Conservation (phyloP, 1,140 invertebrate genomes). For the Temnothorax nylanderi region DNA sequence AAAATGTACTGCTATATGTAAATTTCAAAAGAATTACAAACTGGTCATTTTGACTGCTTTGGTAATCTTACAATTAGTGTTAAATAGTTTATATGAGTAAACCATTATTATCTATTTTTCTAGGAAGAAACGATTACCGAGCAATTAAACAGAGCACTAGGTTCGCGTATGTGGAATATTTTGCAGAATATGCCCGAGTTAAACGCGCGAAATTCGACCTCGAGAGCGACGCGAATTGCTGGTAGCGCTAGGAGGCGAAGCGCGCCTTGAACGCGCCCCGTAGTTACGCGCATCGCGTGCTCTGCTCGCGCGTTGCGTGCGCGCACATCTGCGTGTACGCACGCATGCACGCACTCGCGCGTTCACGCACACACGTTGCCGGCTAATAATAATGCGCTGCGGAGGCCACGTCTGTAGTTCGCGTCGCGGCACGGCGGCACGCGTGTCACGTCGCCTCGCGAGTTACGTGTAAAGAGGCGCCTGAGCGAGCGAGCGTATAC, state of each 20-base stretch:
- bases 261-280: constrained; percentile 10
- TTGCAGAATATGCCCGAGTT: not conserved
- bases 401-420: constrained; percentile 62
- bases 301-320: constrained; percentile 65
- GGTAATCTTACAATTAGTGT: not conserved
- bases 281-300: constrained; percentile 70
- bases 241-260: constrained; percentile 11
- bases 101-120: not conserved
- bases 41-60: not conserved
- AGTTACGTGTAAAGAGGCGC: constrained; percentile 37
- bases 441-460: constrained; percentile 50
- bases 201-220: not conserved
- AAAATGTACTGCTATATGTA: not conserved
- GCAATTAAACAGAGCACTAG: not conserved
- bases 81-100: not conserved
- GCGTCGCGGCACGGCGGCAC: constrained; percentile 44
- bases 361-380: constrained; percentile 71
- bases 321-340: constrained; percentile 65
- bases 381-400: constrained; percentile 72
- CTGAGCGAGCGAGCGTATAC: not conserved
- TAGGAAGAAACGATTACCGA: not conserved
- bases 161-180: not conserved
- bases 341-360: constrained; percentile 66
- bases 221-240: not conserved
- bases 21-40: not conserved